Percentiles rank a stretch among this genome's conserved stretches.
These are phyloP conservation scores for Liparis tanakae DNA, from an alignment of 2,797 vertebrate species.

Conservation along the genomic window DNA sequence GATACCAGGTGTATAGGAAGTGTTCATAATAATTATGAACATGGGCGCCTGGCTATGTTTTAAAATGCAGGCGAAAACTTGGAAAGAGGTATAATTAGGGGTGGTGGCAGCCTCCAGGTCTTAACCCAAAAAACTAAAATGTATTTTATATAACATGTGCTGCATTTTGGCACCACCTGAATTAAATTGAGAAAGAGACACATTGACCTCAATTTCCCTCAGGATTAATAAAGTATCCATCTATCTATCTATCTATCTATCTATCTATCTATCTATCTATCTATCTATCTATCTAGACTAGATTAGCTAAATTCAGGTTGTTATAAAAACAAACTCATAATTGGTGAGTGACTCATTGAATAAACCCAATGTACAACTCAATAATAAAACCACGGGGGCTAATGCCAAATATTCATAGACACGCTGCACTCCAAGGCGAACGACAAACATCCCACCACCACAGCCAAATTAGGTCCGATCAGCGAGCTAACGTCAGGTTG, in stretches of 20 bases:
- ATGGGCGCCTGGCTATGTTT: neutral
- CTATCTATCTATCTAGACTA: no score
- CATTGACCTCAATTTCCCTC: no score
- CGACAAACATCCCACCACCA: neutral
- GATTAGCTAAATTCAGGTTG: neutral
- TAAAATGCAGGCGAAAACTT: neutral
- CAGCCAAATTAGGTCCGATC: neutral
- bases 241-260: no score
- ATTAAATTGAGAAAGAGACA: neutral
- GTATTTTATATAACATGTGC: neutral
- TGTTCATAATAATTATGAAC: constrained; percentile 10
- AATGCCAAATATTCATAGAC: neutral
- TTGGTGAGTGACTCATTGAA: no score
- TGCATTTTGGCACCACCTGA: neutral
- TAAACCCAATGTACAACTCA: no score
- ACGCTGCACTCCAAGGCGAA: neutral
- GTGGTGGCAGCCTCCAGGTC: neutral
- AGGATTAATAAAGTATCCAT: no score
- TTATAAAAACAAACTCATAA: neutral
- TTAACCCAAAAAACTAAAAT: neutral
- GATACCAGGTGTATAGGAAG: neutral
- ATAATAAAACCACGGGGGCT: neutral
- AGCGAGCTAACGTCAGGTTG: neutral
- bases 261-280: no score
- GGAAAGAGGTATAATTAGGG: neutral